phyloP scores from a whole-genome alignment of 2,113 vertebrate species.

The Mustela nigripes region DNA sequence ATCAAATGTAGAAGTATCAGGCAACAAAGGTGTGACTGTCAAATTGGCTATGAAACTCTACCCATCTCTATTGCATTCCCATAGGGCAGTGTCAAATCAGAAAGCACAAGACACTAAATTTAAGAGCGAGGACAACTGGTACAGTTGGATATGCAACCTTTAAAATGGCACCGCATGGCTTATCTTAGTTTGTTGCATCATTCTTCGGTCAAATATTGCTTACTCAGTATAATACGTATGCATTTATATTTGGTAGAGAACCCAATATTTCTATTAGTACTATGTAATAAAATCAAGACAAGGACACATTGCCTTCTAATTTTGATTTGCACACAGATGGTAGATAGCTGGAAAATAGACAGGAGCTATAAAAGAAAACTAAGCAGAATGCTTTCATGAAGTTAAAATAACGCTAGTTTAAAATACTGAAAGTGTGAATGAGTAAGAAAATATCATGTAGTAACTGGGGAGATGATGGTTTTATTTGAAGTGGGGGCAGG shows the following conservation, averaged over 20 bases:
- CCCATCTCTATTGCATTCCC: not conserved
- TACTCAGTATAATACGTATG: not conserved
- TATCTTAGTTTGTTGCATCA: not conserved
- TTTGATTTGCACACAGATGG: constrained; percentile 67
- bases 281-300: not conserved
- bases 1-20: not conserved
- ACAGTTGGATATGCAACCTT: not conserved
- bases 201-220: not conserved
- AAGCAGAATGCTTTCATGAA: constrained; percentile 79
- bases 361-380: constrained; percentile 68
- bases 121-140: not conserved
- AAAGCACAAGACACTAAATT: not conserved
- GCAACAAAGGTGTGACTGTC: constrained; percentile 9
- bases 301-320: constrained; percentile 51
- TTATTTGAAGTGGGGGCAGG: constrained; percentile 87
- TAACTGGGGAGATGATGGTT: constrained; percentile 86
- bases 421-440: constrained; percentile 82
- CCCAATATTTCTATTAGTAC: not conserved
- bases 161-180: not conserved
- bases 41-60: not conserved
- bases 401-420: constrained; percentile 82
- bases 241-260: constrained; percentile 49
- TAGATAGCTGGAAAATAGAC: constrained; percentile 55
- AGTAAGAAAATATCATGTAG: constrained; percentile 85
- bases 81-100: not conserved